A percentile compares a stretch with the other conserved stretches of the same genome.
Evolutionary conservation across 2,797 vertebrate species (phyloP).

Genomic region (Momotus momota): DNA sequence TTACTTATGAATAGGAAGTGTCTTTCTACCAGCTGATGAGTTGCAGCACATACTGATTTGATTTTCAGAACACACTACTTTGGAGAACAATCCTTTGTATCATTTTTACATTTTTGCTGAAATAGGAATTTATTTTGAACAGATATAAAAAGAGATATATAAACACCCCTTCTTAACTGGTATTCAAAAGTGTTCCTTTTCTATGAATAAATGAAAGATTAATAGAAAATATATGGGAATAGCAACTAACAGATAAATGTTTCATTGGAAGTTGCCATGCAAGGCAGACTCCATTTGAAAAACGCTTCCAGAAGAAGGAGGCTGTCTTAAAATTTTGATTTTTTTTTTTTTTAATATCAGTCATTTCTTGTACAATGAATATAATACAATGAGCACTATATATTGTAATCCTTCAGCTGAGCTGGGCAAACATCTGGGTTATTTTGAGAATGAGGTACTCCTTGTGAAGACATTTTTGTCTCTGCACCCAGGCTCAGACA

Average conservation of each 20-base stretch:
- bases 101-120: background rate
- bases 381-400: background rate
- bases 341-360: background rate
- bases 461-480: background rate
- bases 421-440: background rate
- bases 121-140: background rate
- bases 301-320: background rate
- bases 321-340: background rate
- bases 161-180: background rate
- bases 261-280: constrained; percentile 11
- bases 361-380: background rate
- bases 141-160: background rate
- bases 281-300: background rate
- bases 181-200: background rate
- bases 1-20: background rate
- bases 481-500: background rate
- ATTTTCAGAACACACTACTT: constrained; percentile 1
- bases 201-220: background rate
- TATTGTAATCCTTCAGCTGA: background rate
- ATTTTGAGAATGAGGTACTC: background rate
- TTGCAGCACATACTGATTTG: background rate
- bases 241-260: constrained; percentile 6
- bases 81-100: background rate
- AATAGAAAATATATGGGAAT: background rate
- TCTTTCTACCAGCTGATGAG: background rate